Conservation (phyloP, 2,797 vertebrate species). For the Valencia hispanica region DNA sequence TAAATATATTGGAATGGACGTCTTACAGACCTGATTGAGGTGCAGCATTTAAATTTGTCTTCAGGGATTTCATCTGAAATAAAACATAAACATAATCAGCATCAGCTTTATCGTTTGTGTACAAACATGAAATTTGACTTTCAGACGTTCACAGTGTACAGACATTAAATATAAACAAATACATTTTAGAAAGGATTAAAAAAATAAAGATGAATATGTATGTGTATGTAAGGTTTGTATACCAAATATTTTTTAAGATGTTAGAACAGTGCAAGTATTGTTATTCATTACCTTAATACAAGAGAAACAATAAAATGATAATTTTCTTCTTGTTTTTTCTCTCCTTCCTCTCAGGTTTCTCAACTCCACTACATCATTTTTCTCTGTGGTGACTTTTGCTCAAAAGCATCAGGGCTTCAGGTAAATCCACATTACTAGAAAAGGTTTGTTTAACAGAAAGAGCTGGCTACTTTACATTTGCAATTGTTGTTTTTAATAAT, state of each 20-base stretch:
- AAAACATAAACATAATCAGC: conserved; percentile 9
- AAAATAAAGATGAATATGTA: not conserved
- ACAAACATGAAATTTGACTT: not conserved
- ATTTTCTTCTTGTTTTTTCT: not conserved
- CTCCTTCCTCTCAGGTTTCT: not conserved
- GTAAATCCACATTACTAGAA: too few species aligned
- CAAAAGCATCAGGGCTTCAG: not conserved
- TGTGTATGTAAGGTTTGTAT: not conserved
- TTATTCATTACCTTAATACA: not conserved
- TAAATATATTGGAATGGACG: not conserved
- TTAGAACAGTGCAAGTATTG: not conserved
- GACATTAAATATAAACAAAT: not conserved
- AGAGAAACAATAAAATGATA: not conserved
- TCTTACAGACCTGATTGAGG: conserved; percentile 70
- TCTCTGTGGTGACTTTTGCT: not conserved
- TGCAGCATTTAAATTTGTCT: conserved; percentile 56
- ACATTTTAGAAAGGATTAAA: not conserved
- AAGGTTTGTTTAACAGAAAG: not conserved
- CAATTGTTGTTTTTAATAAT: not conserved
- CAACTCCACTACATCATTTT: too few species aligned
- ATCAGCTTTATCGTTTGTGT: not conserved
- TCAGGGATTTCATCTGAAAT: conserved; percentile 77
- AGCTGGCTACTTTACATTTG: not conserved
- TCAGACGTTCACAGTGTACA: not conserved
- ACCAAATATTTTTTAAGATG: not conserved